Base-by-base conservation (phyloP, 2,113 vertebrate species). In the Periophthalmodon schlosseri region DNA sequence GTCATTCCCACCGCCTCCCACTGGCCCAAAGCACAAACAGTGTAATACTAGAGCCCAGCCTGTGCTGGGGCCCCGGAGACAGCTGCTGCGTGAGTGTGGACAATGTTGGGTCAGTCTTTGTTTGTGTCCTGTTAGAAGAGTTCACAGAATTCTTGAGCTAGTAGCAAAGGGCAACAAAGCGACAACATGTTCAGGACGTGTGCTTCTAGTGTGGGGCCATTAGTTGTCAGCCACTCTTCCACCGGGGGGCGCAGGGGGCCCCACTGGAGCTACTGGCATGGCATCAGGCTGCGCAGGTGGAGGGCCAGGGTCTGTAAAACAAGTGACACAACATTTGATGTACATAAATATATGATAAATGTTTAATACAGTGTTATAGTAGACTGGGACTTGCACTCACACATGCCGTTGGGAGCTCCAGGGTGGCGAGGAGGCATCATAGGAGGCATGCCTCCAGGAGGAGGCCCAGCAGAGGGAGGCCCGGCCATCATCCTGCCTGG, bases 341-440 rank as follows among this genome's bases (percentile, higher is more conserved):
- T 9, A 34, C 13, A 63, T 14, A 20, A 24, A 60, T 2, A 5
- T 9, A 14, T 23, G 21, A 28, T 12, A 60, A 24, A 13, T 4
- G 21, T 57, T 36, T 36, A 36, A 36, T 21, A 21, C 6, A 33
- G 58, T 14, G 50, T 14, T 33, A 11, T 6, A 20, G 60, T 52
- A 69, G 61, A 24, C 18, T 44, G 39, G 14, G 12, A 28, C 15
- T 18, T 74, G 13, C 78, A 95, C 97, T 96, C 87, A 99, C 97
- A 98, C 96, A 98, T 95, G 92, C 96, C 97, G 0, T 98, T 97
- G 2, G 96, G 95, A 0, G 96, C 93, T 63, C 96, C 95, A 0
- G 95, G 93, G 74, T 95, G 95, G 0, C 96, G 94, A 6, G 97
- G 94, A 47, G 96, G 96, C 33, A 97, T 88, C 63, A 97, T 94